Conservation (phyloP, 2,113 vertebrate genomes). For the Petaurus breviceps region DNA sequence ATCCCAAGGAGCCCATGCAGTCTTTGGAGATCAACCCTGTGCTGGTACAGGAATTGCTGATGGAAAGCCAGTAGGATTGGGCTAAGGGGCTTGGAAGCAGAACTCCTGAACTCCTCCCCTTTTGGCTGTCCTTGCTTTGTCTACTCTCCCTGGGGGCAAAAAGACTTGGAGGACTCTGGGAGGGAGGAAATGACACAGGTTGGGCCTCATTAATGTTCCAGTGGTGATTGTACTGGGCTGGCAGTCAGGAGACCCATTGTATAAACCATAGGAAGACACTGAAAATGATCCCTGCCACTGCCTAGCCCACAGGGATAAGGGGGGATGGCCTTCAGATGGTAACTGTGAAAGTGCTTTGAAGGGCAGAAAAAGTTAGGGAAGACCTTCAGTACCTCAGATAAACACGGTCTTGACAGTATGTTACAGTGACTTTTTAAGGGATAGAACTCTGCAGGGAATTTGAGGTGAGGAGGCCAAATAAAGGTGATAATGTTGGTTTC, state of each 20-base stretch:
- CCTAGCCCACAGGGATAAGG: not conserved
- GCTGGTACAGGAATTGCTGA: conserved; percentile 21
- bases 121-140: not conserved
- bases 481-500: rapidly evolving
- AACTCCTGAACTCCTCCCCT: not conserved
- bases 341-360: not conserved
- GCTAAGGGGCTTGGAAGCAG: not conserved
- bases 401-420: not conserved
- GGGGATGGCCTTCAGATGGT: not conserved
- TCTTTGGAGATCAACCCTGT: not conserved
- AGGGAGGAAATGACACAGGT: not conserved
- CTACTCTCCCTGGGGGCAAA: not conserved
- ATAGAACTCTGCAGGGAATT: not conserved
- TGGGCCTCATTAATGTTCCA: not conserved
- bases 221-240: not conserved
- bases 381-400: not conserved
- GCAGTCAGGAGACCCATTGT: not conserved
- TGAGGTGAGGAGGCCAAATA: rapidly evolving
- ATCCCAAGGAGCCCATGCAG: not conserved
- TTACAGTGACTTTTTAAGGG: rapidly evolving
- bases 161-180: not conserved
- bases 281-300: not conserved
- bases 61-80: not conserved
- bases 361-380: not conserved
- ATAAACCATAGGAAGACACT: not conserved